Evolutionary conservation across 2,797 vertebrate genomes (phyloP).

Genomic region (Pristis pectinata): DNA sequence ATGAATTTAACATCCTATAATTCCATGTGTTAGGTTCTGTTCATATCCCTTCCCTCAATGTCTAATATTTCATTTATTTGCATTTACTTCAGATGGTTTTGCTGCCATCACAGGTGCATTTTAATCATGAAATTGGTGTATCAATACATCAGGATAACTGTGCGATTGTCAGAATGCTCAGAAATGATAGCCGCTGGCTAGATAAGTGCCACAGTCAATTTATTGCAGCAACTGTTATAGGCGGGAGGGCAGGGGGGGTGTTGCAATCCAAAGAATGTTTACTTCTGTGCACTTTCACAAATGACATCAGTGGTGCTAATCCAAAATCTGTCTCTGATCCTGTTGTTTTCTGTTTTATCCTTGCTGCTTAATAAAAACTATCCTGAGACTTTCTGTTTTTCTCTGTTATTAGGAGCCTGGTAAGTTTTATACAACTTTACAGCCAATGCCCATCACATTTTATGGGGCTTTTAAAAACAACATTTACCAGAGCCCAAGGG

Average conservation of each 20-base stretch:
- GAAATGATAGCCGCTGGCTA: background rate
- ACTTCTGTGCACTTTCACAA: background rate
- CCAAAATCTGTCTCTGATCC: background rate
- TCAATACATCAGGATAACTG: background rate
- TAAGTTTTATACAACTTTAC: background rate
- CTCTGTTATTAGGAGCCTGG: too few relatives aligned
- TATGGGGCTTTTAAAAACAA: constrained; percentile 2
- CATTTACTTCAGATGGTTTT: background rate
- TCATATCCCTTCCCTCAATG: background rate
- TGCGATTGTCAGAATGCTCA: background rate
- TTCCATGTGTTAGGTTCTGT: background rate
- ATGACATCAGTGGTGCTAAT: background rate
- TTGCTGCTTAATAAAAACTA: background rate
- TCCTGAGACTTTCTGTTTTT: too few relatives aligned
- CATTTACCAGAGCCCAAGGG: background rate
- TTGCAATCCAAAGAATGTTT: background rate
- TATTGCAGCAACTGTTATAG: background rate
- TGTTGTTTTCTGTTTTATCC: too few relatives aligned
- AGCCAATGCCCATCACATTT: background rate
- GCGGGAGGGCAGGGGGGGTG: too few relatives aligned
- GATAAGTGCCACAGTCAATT: background rate
- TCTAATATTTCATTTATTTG: background rate
- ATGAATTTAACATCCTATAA: too few relatives aligned
- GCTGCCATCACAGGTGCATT: background rate
- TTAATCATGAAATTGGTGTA: background rate